A percentile compares a stretch with the other conserved stretches of the same genome.
These are phyloP conservation scores for Pholis gunnellus DNA, from an alignment of 2,113 vertebrate species.

Conservation along the genomic window DNA sequence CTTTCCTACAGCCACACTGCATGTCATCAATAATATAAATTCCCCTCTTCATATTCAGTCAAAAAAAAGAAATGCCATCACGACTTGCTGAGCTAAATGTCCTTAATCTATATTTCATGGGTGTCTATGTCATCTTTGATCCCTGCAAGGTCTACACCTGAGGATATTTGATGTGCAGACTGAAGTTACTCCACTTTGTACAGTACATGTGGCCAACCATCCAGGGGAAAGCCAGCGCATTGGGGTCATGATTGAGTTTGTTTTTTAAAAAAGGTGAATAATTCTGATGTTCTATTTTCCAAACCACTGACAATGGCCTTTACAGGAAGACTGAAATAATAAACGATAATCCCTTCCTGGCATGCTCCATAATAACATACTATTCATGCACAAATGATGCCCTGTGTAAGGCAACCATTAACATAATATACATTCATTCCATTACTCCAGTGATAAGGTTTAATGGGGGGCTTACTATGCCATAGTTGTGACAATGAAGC, in stretches of 20 bases:
- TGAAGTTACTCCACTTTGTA: not conserved
- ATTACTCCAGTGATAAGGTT: not conserved
- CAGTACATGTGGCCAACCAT: not conserved
- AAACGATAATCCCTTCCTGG: not conserved
- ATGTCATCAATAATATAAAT: not conserved
- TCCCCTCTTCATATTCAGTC: not conserved
- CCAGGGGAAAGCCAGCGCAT: not conserved
- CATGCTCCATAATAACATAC: not conserved
- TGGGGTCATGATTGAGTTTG: not conserved
- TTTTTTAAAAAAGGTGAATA: not conserved
- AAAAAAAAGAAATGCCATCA: not conserved
- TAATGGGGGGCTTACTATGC: not conserved
- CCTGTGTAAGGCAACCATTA: not conserved
- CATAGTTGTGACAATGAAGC: not conserved
- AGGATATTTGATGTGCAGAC: not conserved
- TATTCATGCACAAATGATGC: not conserved
- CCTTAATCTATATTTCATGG: constrained; percentile 18
- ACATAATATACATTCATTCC: not conserved
- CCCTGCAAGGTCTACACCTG: not conserved
- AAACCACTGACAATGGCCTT: not conserved
- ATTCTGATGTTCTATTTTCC: not conserved
- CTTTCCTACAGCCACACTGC: not conserved
- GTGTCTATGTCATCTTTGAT: not conserved
- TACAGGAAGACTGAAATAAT: not conserved
- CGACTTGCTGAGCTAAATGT: not conserved